A percentile compares a stretch with the other conserved stretches of the same genome.
phyloP scores from a whole-genome alignment of 1,140 invertebrate genomes.

The Nebria ingens region DNA sequence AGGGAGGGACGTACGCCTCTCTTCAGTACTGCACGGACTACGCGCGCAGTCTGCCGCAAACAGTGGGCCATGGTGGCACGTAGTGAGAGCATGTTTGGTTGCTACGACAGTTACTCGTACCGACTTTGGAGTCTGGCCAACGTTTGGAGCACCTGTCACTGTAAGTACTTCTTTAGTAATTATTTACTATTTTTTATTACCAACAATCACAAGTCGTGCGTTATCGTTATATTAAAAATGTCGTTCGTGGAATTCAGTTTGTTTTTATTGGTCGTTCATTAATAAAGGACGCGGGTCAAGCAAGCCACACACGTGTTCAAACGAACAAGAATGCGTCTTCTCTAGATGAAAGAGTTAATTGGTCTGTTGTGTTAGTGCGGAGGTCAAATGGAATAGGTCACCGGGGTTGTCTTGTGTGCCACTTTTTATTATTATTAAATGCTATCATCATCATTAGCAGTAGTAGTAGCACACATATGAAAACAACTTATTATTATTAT shows the following conservation, averaged over 20 bases:
- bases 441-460: no score
- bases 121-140: slow-evolving; percentile 59
- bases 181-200: slow-evolving; percentile 5
- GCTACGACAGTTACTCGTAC: slow-evolving; percentile 58
- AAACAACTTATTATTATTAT: no score
- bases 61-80: slow-evolving; percentile 52
- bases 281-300: not conserved
- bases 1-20: slow-evolving; percentile 29
- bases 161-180: slow-evolving; percentile 40
- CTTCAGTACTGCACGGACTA: slow-evolving; percentile 31
- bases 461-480: no score
- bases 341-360: not conserved
- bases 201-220: not conserved
- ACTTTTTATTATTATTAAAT: slow-evolving; percentile 1
- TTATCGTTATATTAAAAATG: not conserved
- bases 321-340: not conserved
- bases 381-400: not conserved
- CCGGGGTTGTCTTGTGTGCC: not conserved
- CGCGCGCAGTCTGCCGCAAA: slow-evolving; percentile 21
- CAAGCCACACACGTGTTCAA: slow-evolving; percentile 1
- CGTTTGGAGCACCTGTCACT: slow-evolving; percentile 56
- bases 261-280: not conserved
- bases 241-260: not conserved
- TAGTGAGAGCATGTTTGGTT: slow-evolving; percentile 53
- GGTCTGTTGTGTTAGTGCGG: slow-evolving; percentile 3